Evolutionary conservation across 1,140 invertebrate species (phyloP), one percentile per base, ranked within the genome.

Genomic region (Galleria mellonella): DNA sequence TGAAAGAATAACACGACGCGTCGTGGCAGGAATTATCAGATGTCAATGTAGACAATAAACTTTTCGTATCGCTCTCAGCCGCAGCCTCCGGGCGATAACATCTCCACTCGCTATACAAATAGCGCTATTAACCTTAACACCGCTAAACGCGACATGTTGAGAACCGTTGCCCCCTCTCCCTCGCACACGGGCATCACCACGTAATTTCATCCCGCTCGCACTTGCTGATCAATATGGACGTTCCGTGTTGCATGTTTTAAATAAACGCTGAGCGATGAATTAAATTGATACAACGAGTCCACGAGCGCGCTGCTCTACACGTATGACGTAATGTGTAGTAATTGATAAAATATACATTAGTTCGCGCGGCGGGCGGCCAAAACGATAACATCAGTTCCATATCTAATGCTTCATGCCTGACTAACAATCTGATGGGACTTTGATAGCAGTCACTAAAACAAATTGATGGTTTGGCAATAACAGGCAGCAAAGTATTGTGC

Each of bases 101-200:
- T 73, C 69, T 60, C 60, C 35, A 37, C 49, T 55, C 48, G 48
- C 51, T 51, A 55, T 72, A 74, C 73, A 77, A 77, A 77, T 72
- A 71, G 66, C 69, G 63, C 67, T 61, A 71, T 77, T 72, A 71
- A 73, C 62, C 73, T 73, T 68, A 72, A 72, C 68, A 71, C 68
- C 59, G 51, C 43, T 53, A 56, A 63, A 52, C 47, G 59, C 54
- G 58, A 61, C 64, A 57, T 63, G 53, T 61, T 53, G 45, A 46
- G 50, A 43, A 61, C 47, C 47, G 47, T 38, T 51, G 48, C 12
- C 28, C 9, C 38, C 47, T 7, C 1, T 58, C 47, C 32, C 57
- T 5, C 23, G 58, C 52, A 23, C 49, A 32, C 62, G 9, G 28
- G 23, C 29, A 15, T n/a, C 7, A 6, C 10, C 11, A 27, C 9